A percentile compares a stretch with the other conserved stretches of the same genome.
Conservation (phyloP, 1,140 invertebrate genomes). For the Probaryconus sp. region DNA sequence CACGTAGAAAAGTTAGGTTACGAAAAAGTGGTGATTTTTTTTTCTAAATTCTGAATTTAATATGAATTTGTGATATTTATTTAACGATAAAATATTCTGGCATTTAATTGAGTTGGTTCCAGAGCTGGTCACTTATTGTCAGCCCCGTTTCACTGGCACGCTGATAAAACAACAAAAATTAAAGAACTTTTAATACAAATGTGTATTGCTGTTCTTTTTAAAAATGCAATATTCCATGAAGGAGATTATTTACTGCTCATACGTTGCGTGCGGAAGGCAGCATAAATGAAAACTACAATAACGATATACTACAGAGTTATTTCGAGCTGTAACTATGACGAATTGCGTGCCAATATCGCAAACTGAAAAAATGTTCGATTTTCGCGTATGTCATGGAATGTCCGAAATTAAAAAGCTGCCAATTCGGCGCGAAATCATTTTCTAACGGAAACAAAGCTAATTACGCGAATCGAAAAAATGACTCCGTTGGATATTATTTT, state of each 20-base stretch:
- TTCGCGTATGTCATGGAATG: slow-evolving; percentile 30
- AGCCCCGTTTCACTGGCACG: no score
- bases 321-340: slow-evolving; percentile 58
- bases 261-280: slow-evolving; percentile 18
- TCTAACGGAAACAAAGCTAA: slow-evolving; percentile 48
- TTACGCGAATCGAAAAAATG: slow-evolving; percentile 21
- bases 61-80: no score
- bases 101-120: no score
- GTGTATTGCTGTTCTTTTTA: slow-evolving; percentile 37
- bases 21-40: background rate
- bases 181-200: slow-evolving; percentile 35
- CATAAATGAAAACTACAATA: slow-evolving; percentile 57
- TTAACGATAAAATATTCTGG: no score
- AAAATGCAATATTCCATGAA: slow-evolving; percentile 45
- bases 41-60: no score
- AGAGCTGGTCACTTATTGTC: slow-evolving; percentile 36
- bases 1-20: background rate
- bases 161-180: slow-evolving; percentile 23
- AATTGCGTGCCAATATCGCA: slow-evolving; percentile 56
- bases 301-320: slow-evolving; percentile 46
- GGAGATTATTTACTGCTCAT: slow-evolving; percentile 53
- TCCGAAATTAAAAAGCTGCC: slow-evolving; percentile 42
- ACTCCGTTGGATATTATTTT: no score
- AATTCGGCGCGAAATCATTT: slow-evolving; percentile 39
- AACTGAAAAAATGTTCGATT: slow-evolving; percentile 59